A percentile compares a stretch with the other conserved stretches of the same genome.
Evolutionary conservation across 2,113 vertebrate species (phyloP).

Genomic region (Megaleporinus macrocephalus): DNA sequence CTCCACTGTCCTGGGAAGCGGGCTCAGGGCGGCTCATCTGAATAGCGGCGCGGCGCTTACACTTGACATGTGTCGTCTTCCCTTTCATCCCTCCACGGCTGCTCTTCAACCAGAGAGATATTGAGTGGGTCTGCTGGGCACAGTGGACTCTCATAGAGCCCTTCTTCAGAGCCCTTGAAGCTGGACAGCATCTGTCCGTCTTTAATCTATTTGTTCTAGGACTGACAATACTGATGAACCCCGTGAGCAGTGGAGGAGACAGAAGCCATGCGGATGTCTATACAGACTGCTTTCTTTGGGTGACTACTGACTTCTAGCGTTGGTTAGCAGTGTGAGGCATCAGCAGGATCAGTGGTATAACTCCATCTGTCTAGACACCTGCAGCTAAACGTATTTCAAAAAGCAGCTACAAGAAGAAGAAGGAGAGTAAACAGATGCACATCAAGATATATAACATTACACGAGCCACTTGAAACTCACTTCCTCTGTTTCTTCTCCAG

Average conservation of each 20-base stretch:
- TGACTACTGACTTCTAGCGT: too few species aligned
- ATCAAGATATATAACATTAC: neutral
- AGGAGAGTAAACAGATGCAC: too few species aligned
- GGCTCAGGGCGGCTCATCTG: constrained; percentile 68
- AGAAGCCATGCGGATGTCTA: too few species aligned
- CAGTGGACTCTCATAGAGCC: neutral
- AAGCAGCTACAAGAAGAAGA: too few species aligned
- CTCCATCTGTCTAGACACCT: too few species aligned
- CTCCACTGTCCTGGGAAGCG: constrained; percentile 60
- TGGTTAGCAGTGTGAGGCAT: too few species aligned
- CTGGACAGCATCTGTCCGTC: neutral
- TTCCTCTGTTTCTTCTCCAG: constrained; percentile 98
- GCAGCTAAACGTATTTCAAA: too few species aligned
- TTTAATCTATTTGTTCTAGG: too few species aligned
- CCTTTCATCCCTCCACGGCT: constrained; percentile 45
- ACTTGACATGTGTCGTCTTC: constrained; percentile 66
- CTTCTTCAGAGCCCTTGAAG: neutral
- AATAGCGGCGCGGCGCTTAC: constrained; percentile 67
- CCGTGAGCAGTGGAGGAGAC: too few species aligned
- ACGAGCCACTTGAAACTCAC: constrained; percentile 69
- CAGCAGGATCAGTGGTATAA: too few species aligned
- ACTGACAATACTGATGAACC: too few species aligned
- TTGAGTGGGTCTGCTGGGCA: neutral
- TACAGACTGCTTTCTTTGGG: too few species aligned
- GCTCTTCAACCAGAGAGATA: neutral